Evolutionary conservation across 2,888 invertebrate genomes (phyloP).

Genomic region (Mycalesis mineus): DNA sequence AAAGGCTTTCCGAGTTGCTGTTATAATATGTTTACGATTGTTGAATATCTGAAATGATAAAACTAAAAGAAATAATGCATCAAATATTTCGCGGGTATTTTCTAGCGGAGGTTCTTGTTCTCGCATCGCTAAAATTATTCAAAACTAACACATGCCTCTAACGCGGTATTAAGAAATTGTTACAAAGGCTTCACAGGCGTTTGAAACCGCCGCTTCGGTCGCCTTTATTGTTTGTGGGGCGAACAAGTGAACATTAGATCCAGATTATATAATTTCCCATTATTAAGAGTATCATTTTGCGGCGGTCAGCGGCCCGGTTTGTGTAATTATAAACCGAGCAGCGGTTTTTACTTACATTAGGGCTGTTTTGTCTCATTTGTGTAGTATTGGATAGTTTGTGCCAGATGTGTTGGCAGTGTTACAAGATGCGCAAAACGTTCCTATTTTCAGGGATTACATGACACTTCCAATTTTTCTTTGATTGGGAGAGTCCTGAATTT

Average conservation of each 20-base stretch:
- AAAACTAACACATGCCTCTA: neutral
- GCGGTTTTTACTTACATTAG: neutral
- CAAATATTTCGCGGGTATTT: no score
- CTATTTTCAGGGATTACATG: no score
- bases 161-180: neutral
- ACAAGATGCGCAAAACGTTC: no score
- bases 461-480: no score
- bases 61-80: no score
- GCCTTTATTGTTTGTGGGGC: neutral
- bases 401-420: no score
- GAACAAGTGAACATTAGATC: conserved; percentile 3
- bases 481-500: no score
- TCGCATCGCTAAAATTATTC: neutral
- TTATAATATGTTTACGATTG: no score
- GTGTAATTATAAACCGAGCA: neutral
- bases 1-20: no score
- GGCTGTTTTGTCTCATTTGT: neutral
- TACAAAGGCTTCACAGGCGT: conserved; percentile 1
- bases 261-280: neutral
- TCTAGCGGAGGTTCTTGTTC: neutral
- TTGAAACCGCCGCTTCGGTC: neutral
- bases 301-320: neutral
- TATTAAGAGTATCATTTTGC: neutral
- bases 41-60: no score
- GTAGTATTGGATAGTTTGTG: no score